Evolutionary conservation across 2,113 vertebrate genomes (phyloP), one percentile per base, ranked within the genome.

Genomic region (Mus spicilegus): DNA sequence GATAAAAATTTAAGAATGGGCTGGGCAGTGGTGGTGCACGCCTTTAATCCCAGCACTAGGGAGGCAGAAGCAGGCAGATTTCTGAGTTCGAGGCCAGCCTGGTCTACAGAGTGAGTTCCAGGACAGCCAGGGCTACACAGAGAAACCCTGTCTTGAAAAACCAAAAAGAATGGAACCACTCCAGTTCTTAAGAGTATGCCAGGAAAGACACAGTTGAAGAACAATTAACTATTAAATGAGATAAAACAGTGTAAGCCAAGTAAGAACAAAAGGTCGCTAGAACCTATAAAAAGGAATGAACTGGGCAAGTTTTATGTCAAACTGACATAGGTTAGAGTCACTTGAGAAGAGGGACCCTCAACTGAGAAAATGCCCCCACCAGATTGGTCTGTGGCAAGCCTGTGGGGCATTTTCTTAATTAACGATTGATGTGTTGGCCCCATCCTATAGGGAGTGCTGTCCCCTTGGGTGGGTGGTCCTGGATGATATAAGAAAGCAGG

Each of bases 1-100:
- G 24, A 56, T 61, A 88, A 28, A 90, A 33, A 95, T 28, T 6
- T 28, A 87, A 85, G 75, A 92, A 87, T 65, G 33, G 93, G 49
- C 49, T 7, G 49, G 49, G 49, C 49, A 49, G 49, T 49, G 49
- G 49, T 49, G 49, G 49, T 4, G 49, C 49, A 49, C 49, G 49
- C 49, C 49, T 49, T 49, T 49, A 49, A 49, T 49, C 49, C 49
- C 7, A 49, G 49, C 49, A 49, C 49, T 49, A 6, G 7, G 49
- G 49, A 49, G 49, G 49, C 49, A 49, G 49, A 49, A 4, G 49
- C 49, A 49, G 49, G 49, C 49, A 4, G 49, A 49, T 49, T 49
- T 49, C 42, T 49, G 49, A 49, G 49, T 49, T 49, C 7, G 49
- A 49, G 49, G 49, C 49, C 49, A 49, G 49, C 49, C 49, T 49